phyloP scores from a whole-genome alignment of 2,797 vertebrate species.

The Danionella dracula region DNA sequence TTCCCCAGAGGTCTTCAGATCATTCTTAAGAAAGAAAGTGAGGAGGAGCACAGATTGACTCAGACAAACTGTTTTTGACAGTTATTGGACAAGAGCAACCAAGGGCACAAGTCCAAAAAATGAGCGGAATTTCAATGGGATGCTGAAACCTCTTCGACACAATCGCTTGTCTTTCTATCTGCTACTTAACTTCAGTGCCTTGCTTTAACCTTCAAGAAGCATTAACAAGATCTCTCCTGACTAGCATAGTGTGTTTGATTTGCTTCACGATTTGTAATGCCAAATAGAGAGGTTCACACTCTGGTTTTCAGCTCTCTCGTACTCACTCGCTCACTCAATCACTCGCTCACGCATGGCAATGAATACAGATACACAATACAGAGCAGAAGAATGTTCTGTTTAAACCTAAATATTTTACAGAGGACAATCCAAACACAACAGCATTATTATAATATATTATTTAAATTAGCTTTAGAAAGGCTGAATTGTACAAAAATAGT shows the following conservation, averaged over 20 bases:
- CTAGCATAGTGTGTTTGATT: not conserved
- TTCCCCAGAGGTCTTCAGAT: not conserved
- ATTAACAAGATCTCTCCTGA: not conserved
- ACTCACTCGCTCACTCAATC: too few relatives aligned
- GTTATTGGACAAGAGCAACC: not conserved
- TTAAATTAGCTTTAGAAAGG: too few relatives aligned
- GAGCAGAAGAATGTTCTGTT: not conserved
- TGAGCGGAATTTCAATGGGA: slow-evolving; percentile 12
- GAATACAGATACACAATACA: not conserved
- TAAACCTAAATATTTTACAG: too few relatives aligned
- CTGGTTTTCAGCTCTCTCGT: not conserved
- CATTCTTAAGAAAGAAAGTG: not conserved
- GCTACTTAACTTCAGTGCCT: not conserved
- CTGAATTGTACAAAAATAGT: too few relatives aligned
- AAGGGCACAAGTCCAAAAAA: not conserved
- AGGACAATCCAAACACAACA: too few relatives aligned
- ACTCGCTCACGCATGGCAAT: not conserved
- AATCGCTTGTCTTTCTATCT: not conserved
- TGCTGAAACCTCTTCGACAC: not conserved
- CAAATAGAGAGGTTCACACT: slow-evolving; percentile 1
- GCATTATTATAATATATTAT: too few relatives aligned
- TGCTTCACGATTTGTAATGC: not conserved
- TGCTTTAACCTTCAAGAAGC: not conserved
- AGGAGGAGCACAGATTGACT: not conserved
- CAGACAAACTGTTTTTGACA: slow-evolving; percentile 1